Conservation (phyloP, 1,140 invertebrate genomes). For the Drosophila funebris region DNA sequence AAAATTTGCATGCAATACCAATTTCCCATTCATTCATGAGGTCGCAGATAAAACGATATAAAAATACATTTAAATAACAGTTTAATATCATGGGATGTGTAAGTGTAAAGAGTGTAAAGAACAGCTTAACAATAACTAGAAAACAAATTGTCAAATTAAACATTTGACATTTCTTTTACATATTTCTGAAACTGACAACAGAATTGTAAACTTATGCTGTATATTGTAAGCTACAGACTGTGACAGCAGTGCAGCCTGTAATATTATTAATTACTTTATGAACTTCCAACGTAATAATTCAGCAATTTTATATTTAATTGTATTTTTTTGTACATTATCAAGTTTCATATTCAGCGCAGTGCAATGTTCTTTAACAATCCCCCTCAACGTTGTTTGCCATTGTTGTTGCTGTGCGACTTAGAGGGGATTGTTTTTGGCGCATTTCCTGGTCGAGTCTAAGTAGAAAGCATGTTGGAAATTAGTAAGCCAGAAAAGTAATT, state of each 20-base stretch:
- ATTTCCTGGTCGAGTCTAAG: neutral
- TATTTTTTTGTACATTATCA: neutral
- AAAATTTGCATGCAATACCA: no score
- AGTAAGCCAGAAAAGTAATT: conserved; percentile 22
- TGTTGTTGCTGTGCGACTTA: neutral
- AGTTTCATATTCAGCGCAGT: neutral
- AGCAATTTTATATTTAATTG: neutral
- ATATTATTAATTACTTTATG: neutral
- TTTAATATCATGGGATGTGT: no score
- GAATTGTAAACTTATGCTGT: no score
- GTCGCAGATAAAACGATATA: no score
- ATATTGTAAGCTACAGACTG: no score
- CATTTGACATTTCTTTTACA: no score
- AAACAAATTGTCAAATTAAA: no score
- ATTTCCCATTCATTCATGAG: no score
- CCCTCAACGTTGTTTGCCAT: neutral
- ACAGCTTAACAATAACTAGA: no score
- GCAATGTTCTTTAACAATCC: neutral
- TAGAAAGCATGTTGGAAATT: conserved; percentile 5
- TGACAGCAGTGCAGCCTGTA: neutral
- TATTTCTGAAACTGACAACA: no score
- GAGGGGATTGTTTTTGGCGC: neutral
- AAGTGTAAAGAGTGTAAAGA: no score
- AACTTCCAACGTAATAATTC: neutral
- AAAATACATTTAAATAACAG: no score